These are phyloP conservation scores for Chaetodon trifascialis DNA, from an alignment of 2,113 vertebrate genomes.

Conservation along the genomic window DNA sequence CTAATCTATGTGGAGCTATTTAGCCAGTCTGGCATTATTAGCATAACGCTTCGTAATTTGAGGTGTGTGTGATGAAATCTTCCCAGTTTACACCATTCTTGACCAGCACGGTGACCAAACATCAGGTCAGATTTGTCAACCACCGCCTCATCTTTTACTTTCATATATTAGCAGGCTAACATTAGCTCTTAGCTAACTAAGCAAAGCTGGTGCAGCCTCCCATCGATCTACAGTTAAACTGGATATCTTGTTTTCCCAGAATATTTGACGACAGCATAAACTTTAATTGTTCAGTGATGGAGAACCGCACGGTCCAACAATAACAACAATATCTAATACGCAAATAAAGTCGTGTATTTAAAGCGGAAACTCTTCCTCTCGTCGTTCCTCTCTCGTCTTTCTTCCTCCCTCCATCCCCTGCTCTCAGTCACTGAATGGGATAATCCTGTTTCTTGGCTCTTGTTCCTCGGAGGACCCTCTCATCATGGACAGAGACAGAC, in stretches of 20 bases:
- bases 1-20: too few species aligned
- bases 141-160: not conserved
- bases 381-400: slow-evolving; percentile 6
- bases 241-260: too few species aligned
- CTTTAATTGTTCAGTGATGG: not conserved
- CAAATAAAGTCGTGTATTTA: slow-evolving; percentile 33
- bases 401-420: slow-evolving; percentile 2
- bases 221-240: not conserved
- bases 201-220: not conserved
- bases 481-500: slow-evolving; percentile 49
- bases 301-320: not conserved
- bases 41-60: too few species aligned
- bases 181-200: too few species aligned
- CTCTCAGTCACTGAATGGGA: slow-evolving; percentile 54
- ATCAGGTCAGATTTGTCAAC: too few species aligned
- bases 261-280: not conserved
- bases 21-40: too few species aligned
- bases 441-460: slow-evolving; percentile 73
- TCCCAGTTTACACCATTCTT: too few species aligned
- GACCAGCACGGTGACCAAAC: too few species aligned
- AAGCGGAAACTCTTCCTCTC: slow-evolving; percentile 58
- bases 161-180: not conserved
- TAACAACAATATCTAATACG: not conserved
- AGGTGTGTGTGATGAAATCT: too few species aligned
- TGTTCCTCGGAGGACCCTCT: slow-evolving; percentile 38